Evolutionary conservation across 92 coral and sea anemone species (phyloP).

Genomic region (Phenganax marumi): DNA sequence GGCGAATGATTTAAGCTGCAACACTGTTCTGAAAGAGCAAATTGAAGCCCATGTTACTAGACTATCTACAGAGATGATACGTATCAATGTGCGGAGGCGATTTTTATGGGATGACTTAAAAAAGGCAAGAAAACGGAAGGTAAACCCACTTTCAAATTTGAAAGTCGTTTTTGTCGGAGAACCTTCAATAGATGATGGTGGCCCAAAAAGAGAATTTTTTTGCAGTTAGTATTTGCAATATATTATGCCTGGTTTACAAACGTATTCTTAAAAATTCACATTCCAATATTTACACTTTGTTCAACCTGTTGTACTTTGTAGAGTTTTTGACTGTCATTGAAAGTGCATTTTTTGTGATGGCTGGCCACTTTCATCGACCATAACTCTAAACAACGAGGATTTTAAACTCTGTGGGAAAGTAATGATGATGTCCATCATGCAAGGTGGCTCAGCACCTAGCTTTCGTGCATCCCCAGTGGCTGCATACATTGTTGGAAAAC

Average conservation of each 20-base stretch:
- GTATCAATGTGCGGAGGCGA: neutral
- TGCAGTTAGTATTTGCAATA: constrained; percentile 1
- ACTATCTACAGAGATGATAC: constrained; percentile 1
- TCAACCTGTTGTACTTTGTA: neutral
- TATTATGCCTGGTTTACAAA: too few relatives aligned
- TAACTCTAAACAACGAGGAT: neutral
- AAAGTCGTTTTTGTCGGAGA: constrained; percentile 26
- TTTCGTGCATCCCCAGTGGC: constrained; percentile 20
- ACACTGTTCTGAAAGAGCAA: neutral
- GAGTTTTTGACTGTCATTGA: constrained; percentile 17
- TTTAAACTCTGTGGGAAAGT: constrained; percentile 9
- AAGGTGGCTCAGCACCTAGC: constrained; percentile 22
- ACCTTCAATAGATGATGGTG: constrained; percentile 27
- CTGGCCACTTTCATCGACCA: neutral
- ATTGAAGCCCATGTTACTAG: neutral
- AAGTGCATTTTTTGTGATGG: neutral
- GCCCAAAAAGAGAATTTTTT: constrained; percentile 27
- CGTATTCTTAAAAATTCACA: too few relatives aligned
- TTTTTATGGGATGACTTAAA: constrained; percentile 23
- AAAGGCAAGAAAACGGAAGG: constrained; percentile 2
- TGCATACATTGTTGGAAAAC: constrained; percentile 7
- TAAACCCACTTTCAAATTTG: constrained; percentile 13
- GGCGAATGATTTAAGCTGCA: neutral
- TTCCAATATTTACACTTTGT: too few relatives aligned
- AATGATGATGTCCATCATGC: constrained; percentile 12